Percentiles rank a stretch among this genome's conserved stretches.
Conservation (phyloP, 2,888 invertebrate species). For the Amiota mariae region DNA sequence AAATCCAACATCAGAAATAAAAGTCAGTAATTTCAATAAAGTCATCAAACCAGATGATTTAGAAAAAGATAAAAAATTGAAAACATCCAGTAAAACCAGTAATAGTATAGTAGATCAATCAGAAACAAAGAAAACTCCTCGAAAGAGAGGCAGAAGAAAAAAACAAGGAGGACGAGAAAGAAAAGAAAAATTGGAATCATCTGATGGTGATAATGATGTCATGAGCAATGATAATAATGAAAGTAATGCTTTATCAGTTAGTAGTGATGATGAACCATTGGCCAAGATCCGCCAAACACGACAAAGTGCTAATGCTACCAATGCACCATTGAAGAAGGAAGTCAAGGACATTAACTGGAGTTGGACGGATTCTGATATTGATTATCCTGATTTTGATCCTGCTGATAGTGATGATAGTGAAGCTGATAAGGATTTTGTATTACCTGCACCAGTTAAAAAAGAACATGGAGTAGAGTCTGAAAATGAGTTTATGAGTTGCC, state of each 20-base stretch:
- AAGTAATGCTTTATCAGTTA: not conserved
- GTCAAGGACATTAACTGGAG: not conserved
- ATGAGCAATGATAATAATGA: not conserved
- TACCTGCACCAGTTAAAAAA: conserved; percentile 54
- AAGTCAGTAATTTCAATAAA: conserved; percentile 55
- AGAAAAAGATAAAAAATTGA: conserved; percentile 36
- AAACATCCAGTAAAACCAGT: conserved; percentile 37
- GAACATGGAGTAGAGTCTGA: conserved; percentile 52
- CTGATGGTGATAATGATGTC: not conserved
- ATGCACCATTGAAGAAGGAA: conserved; percentile 40
- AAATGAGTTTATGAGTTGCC: conserved; percentile 44
- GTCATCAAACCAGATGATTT: conserved; percentile 55
- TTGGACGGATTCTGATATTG: conserved; percentile 59
- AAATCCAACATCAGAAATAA: conserved; percentile 61
- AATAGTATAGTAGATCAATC: not conserved
- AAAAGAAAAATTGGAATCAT: not conserved
- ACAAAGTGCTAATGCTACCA: not conserved
- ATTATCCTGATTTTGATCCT: conserved; percentile 62
- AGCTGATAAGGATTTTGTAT: conserved; percentile 41
- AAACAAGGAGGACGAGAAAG: conserved; percentile 4
- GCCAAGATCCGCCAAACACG: conserved; percentile 43
- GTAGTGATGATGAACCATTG: conserved; percentile 56
- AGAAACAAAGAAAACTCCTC: not conserved
- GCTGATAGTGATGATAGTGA: conserved; percentile 47
- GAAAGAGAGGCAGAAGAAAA: not conserved